Base-by-base conservation (phyloP, 2,113 vertebrate species). In the Craseonycteris thonglongyai region DNA sequence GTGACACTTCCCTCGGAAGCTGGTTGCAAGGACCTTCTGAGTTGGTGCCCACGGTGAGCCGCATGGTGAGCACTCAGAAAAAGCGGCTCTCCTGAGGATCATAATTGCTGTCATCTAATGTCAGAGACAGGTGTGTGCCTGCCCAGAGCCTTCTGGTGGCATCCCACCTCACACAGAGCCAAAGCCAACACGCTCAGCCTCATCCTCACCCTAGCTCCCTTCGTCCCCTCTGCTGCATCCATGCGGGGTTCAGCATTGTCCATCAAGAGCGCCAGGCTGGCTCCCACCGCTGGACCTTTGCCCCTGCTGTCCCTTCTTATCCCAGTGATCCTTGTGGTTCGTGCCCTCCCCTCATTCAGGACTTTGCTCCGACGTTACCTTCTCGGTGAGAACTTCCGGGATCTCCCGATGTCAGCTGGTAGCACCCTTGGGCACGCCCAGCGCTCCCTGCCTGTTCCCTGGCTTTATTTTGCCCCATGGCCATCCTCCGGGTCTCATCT, bases 391-490 rank as follows among this genome's bases (percentile, higher is more conserved):
- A 58, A 35, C 51, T 33, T 66, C 79, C 58, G n/a, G 40, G 59
- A 30, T 33, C 26, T 42, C 63, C 42, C 15, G 33, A 12, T 30
- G 28, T 12, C 38, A 15, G 2, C 45, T 9, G 5, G 58, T 24
- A 2, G 10, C 0, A 2, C n/a, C 56, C 30, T 26, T 7, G 6
- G 51, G 19, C 8, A 0, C 24, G 16, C n/a, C 8, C 30, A 9
- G 21, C 28, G 47, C 26, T 45, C 47, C 19, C 54, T 4, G 0
- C 1, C 28, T 24, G 5, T 40, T 66, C 26, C 22, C 54, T 16
- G 38, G 49, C 35, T 54, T 33, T 38, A 7, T 85, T 61, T 61
- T 63, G 26, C 28, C 8, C 45, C 18, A 0, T 3, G 1, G 1
- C 18, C 30, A 0, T 1, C 12, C 40, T 35, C 33, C 49, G 16